Percentiles rank a stretch among this genome's conserved stretches.
phyloP scores from a whole-genome alignment of 2,797 vertebrate genomes.

The Gallinago stenura region DNA sequence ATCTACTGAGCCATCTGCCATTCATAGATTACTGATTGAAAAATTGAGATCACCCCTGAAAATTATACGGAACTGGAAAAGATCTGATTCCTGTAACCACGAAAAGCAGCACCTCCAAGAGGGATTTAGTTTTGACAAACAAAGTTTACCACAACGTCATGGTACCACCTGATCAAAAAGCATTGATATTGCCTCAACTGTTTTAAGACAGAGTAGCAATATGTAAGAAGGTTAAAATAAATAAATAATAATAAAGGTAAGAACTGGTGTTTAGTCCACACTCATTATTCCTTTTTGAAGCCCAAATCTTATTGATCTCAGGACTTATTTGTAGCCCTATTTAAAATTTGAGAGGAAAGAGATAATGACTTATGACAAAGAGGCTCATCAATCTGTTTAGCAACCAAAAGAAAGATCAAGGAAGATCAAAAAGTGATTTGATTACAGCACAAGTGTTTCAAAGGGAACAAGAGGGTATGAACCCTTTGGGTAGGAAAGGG shows the following conservation, averaged over 20 bases:
- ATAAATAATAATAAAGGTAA: neutral
- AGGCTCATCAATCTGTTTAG: neutral
- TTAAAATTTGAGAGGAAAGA: conserved; percentile 4
- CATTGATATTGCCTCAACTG: neutral
- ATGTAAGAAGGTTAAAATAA: neutral
- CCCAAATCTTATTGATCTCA: neutral
- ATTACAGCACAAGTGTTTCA: neutral
- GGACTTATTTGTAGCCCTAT: neutral
- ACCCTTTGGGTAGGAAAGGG: neutral
- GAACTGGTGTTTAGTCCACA: neutral
- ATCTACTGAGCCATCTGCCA: conserved; percentile 8
- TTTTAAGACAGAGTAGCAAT: neutral
- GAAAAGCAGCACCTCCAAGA: neutral
- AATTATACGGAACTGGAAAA: neutral
- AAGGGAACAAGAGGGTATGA: neutral
- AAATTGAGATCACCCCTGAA: neutral
- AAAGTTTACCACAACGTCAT: neutral
- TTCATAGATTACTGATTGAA: conserved; percentile 19
- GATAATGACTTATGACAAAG: neutral
- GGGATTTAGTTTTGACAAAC: neutral
- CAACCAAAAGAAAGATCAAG: conserved; percentile 14
- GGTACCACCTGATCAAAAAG: neutral
- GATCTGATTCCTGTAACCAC: neutral
- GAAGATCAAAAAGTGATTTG: conserved; percentile 15
- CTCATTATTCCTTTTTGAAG: neutral